Evolutionary conservation across 2,113 vertebrate species (phyloP), one percentile per base, ranked within the genome.

Genomic region (Neolamprologus variostigma): DNA sequence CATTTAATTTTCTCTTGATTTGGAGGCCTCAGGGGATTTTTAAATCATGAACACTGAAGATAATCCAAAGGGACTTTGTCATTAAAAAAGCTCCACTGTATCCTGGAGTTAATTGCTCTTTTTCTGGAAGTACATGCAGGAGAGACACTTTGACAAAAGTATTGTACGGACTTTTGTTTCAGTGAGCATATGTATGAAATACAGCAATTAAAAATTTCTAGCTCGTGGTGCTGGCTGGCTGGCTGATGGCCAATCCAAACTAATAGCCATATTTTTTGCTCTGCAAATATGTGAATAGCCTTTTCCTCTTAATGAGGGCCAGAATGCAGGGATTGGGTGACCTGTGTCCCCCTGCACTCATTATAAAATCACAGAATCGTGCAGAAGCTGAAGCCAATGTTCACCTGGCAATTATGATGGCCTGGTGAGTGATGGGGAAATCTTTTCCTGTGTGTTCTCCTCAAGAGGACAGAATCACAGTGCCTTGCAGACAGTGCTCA

Each of bases 321-420:
- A 91, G 90, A 89, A 93, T 93, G 86, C 88, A 73, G 81, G 89
- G 89, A 85, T 82, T 83, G 89, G 93, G 88, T 94, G 94, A 96
- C 95, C 92, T 35, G 80, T 91, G 87, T 93, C 92, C 89, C 89
- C 85, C 86, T 71, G 71, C 85, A 88, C 93, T 96, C 95, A 95
- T 96, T 96, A 96, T 92, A 92, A 94, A 94, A 84, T 89, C 91
- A 82, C 47, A 83, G 50, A 87, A 82, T 89, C 86, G 84, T 88
- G 91, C 90, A 73, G 83, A 88, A 85, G 50, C 87, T 86, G 86
- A 84, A 68, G 79, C 89, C 83, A 83, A 89, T 79, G 88, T 91
- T 93, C 93, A 95, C 94, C 93, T 94, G 87, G 89, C 90, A 92
- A 93, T 94, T 93, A 94, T 94, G 93, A 95, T 57, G 88, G 88